Percentiles rank a stretch among this genome's conserved stretches.
Conservation (phyloP, 53 echinoderm and acorn worm species). For the Arbacia lixula region DNA sequence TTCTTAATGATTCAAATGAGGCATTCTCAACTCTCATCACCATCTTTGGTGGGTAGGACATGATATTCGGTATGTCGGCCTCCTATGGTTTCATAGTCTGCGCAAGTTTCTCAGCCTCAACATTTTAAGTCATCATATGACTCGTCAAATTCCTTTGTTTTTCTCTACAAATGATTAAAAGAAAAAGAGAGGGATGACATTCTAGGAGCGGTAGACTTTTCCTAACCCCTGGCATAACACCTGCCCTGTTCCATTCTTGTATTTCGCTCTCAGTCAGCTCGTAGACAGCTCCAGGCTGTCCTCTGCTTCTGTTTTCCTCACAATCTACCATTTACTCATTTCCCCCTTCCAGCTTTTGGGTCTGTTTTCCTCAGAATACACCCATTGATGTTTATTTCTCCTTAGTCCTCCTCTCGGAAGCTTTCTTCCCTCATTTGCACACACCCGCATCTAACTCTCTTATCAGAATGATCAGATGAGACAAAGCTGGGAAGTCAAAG, state of each 20-base stretch:
- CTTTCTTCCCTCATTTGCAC: no score
- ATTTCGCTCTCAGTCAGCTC: neutral
- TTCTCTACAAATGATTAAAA: no score
- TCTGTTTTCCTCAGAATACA: neutral
- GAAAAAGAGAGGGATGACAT: neutral
- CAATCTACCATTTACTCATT: conserved; percentile 12
- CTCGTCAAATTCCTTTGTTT: neutral
- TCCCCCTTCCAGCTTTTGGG: neutral
- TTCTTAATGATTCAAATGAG: no score
- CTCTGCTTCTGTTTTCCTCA: no score
- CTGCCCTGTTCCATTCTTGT: conserved; percentile 7
- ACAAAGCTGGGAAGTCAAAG: neutral
- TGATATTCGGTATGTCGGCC: no score
- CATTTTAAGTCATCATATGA: conserved; percentile 19
- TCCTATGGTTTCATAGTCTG: no score
- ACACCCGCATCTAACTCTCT: no score
- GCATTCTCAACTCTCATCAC: no score
- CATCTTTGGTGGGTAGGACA: no score
- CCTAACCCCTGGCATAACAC: neutral
- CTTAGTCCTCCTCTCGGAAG: no score
- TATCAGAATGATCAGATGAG: no score
- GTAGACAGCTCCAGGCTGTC: neutral
- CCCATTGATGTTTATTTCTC: neutral
- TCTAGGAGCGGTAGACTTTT: neutral
- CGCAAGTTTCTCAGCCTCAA: no score